These are phyloP conservation scores for Leucania comma DNA, from an alignment of 2,888 invertebrate species.

Conservation along the genomic window DNA sequence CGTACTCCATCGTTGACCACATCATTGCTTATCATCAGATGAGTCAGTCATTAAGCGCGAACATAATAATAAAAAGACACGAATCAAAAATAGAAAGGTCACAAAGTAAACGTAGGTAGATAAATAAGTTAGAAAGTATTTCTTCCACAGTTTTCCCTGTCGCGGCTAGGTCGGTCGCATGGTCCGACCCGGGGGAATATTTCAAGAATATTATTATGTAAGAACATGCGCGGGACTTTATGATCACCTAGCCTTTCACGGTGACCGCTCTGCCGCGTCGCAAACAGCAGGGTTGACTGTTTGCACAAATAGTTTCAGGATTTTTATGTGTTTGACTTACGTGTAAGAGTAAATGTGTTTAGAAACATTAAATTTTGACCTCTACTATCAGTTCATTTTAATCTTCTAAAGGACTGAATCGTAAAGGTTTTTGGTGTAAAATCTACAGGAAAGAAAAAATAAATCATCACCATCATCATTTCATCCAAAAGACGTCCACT, in stretches of 20 bases:
- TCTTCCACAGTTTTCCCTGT: slow-evolving; percentile 65
- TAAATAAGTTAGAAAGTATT: not conserved
- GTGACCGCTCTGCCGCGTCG: slow-evolving; percentile 82
- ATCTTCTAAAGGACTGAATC: not conserved
- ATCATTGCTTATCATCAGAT: too few relatives aligned
- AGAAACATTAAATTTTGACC: not conserved
- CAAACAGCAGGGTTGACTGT: slow-evolving; percentile 77
- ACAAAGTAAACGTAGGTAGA: not conserved
- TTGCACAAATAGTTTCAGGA: not conserved
- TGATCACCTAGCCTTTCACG: slow-evolving; percentile 90
- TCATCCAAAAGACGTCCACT: too few relatives aligned
- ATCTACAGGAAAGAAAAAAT: too few relatives aligned
- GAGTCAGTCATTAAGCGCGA: too few relatives aligned
- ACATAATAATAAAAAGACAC: too few relatives aligned
- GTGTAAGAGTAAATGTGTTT: not conserved
- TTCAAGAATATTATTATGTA: slow-evolving; percentile 90
- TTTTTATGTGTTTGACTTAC: slow-evolving; percentile 29
- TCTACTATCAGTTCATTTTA: not conserved
- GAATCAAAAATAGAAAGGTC: not conserved
- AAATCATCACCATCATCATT: too few relatives aligned
- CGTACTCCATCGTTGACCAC: too few relatives aligned
- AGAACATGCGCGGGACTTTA: slow-evolving; percentile 90
- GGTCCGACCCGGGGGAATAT: slow-evolving; percentile 78
- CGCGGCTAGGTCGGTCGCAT: slow-evolving; percentile 68
- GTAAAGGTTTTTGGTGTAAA: too few relatives aligned